Base-by-base conservation (phyloP, 2,797 vertebrate species). In the Labeo calbasu region DNA sequence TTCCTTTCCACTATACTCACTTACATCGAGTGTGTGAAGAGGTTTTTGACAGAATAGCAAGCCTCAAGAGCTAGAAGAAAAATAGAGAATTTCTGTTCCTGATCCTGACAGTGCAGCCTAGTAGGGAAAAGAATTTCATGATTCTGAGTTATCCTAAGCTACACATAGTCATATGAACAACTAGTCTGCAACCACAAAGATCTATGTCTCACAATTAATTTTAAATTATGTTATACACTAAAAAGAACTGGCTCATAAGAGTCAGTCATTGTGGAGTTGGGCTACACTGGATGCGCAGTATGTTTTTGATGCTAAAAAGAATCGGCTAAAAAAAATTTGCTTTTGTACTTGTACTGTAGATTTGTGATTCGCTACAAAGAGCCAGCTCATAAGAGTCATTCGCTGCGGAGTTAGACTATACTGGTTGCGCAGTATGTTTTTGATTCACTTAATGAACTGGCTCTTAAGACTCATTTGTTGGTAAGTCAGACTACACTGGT, bases 1-100 rank as follows among this genome's bases (percentile, higher is more conserved):
- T 89, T 77, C 87, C 79, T 71, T 81, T 70, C 13, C 32, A 59
- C 79, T 57, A n/a, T 79, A 51, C 46, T 79, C 63, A 23, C 63
- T 68, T 36, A 51, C 48, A 21, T 17, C 0, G 1, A 68, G 19
- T 32, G 19, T 68, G 28, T 66, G 61, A 66, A 66, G 25, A 65
- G 77, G n/a, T 53, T 65, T 79, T 68, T 79, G 12, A 68, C 19
- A 68, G 77, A 79, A 19, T 15, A 32, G 59, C 77, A 48, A 65
- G 43, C 43, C 17, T 65, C 77, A 68, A 68, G 46, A 68, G 77
- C 77, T 68, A 53, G 19, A 66, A 15, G 6, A 68, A 79, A 79
- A 65, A 68, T 5, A 50, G 4, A 68, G 48, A 28, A 68, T 23
- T 50, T 78, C 43, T 9, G 19, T 69, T 82, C 28, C 48, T 61